Evolutionary conservation across 2,888 invertebrate species (phyloP).

Genomic region (Melolontha melolontha): DNA sequence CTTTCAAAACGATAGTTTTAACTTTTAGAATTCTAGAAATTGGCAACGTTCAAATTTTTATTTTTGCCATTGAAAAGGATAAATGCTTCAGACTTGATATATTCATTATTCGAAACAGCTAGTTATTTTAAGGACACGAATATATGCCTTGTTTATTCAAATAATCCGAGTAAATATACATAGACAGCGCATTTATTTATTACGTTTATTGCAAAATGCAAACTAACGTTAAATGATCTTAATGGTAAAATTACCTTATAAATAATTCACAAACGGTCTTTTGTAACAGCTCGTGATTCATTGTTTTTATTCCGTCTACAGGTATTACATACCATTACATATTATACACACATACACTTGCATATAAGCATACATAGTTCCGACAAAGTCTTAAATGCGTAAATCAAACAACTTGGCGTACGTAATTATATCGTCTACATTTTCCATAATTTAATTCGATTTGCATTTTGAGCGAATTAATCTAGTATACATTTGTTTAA

Average conservation of each 20-base stretch:
- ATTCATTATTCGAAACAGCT: too few species aligned
- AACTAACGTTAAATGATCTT: constrained; percentile 15
- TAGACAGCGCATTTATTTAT: constrained; percentile 12
- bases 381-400: constrained; percentile 24
- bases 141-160: too few species aligned
- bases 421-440: too few species aligned
- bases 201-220: constrained; percentile 19
- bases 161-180: too few species aligned
- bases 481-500: too few species aligned
- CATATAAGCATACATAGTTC: background rate
- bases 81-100: too few species aligned
- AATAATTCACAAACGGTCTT: constrained; percentile 30
- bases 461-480: background rate
- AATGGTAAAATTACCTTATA: constrained; percentile 36
- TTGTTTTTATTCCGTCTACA: constrained; percentile 23
- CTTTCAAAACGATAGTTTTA: too few species aligned
- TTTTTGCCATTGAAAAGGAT: too few species aligned
- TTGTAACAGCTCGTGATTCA: constrained; percentile 33
- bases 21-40: too few species aligned
- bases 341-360: too few species aligned
- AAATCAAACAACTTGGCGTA: constrained; percentile 15
- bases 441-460: constrained; percentile 4
- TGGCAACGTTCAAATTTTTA: too few species aligned
- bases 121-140: too few species aligned
- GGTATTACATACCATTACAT: background rate